phyloP scores from a whole-genome alignment of 2,797 vertebrate species.

The Lerista edwardsae region DNA sequence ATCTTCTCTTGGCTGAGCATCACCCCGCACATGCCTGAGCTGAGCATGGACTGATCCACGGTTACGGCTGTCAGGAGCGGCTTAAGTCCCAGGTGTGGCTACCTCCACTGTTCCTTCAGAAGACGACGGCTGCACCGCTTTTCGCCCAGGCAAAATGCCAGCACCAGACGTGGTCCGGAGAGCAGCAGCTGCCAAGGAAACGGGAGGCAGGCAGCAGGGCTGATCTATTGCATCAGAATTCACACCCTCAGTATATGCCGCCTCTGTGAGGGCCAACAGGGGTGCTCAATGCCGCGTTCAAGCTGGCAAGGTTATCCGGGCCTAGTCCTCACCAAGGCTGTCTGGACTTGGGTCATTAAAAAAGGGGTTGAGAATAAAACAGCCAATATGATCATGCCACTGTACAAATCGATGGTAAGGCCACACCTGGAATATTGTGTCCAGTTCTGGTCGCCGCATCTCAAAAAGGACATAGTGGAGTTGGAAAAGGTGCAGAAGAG shows the following conservation, averaged over 20 bases:
- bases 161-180: background rate
- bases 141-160: background rate
- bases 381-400: too few relatives aligned
- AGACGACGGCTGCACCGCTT: background rate
- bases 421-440: too few relatives aligned
- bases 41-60: background rate
- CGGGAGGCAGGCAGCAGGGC: background rate
- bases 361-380: too few relatives aligned
- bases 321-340: too few relatives aligned
- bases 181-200: background rate
- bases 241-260: background rate
- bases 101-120: background rate
- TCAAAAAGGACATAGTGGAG: too few relatives aligned
- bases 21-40: background rate
- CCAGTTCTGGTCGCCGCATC: too few relatives aligned
- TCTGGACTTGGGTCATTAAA: too few relatives aligned
- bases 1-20: background rate
- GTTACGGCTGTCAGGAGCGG: background rate
- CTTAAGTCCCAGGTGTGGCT: background rate
- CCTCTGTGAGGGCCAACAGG: background rate
- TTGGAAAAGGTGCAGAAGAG: too few relatives aligned
- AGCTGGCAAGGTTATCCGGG: background rate
- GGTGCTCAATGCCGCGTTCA: too few relatives aligned
- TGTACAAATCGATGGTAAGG: too few relatives aligned
- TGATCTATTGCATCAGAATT: background rate